phyloP scores from a whole-genome alignment of 2,797 vertebrate species.

The Otolemur crassicaudatus region DNA sequence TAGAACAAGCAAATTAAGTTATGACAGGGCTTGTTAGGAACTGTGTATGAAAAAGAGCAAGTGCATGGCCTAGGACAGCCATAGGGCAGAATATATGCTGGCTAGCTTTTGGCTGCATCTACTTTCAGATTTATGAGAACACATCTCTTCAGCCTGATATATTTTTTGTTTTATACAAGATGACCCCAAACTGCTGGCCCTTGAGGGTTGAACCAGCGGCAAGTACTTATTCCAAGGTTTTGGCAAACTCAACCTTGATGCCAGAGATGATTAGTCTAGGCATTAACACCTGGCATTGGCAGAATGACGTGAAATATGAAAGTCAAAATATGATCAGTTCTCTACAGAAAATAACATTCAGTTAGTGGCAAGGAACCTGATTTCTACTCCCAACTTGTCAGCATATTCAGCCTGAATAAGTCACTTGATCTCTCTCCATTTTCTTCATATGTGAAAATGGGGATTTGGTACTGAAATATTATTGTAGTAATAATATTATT shows the following conservation, averaged over 20 bases:
- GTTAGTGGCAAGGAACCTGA: background rate
- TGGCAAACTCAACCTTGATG: background rate
- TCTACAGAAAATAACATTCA: background rate
- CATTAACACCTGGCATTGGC: background rate
- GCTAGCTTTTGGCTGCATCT: background rate
- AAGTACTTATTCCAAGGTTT: background rate
- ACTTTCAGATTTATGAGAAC: background rate
- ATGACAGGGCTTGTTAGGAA: background rate
- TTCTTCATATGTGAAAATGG: conserved; percentile 9
- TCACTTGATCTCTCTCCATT: background rate
- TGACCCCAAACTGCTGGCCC: background rate
- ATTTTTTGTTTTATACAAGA: background rate
- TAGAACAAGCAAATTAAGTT: background rate
- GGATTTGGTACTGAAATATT: background rate
- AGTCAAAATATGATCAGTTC: background rate
- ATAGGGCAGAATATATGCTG: background rate
- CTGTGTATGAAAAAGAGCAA: background rate
- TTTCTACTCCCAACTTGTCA: background rate
- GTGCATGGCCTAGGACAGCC: background rate
- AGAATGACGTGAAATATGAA: background rate
- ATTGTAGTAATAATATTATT: background rate
- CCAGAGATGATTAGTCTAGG: background rate
- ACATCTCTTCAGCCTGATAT: background rate
- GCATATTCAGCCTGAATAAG: background rate
- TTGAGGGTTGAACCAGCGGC: background rate